phyloP scores from a whole-genome alignment of 1,140 invertebrate species.

The Trichonephila clavipes region DNA sequence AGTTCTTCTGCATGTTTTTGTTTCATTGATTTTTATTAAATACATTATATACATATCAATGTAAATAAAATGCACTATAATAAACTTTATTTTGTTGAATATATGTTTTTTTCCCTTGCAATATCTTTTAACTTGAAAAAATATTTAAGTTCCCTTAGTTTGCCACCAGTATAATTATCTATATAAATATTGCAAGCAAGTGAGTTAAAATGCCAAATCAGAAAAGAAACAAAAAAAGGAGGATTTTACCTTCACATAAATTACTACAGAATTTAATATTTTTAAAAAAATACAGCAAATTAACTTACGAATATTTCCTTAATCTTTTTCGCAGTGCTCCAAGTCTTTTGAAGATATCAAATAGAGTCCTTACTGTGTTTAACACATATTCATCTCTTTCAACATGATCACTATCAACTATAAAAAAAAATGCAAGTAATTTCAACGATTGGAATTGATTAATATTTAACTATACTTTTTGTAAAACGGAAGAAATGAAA shows the following conservation, averaged over 20 bases:
- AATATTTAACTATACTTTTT: too few relatives aligned
- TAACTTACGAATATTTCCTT: slow-evolving; percentile 54
- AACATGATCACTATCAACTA: slow-evolving; percentile 60
- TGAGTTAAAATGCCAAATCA: background rate
- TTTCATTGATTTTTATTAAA: too few relatives aligned
- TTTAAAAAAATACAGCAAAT: background rate
- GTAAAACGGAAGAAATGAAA: too few relatives aligned
- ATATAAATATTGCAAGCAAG: background rate
- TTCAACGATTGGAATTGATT: too few relatives aligned
- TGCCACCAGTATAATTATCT: background rate
- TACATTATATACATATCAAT: too few relatives aligned
- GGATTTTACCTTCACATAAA: background rate
- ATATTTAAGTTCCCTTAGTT: too few relatives aligned
- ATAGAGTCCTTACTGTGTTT: slow-evolving; percentile 54
- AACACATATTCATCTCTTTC: slow-evolving; percentile 60
- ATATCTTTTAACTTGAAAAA: too few relatives aligned
- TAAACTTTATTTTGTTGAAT: too few relatives aligned
- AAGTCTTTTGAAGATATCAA: slow-evolving; percentile 66
- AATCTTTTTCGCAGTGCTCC: slow-evolving; percentile 49
- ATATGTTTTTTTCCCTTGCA: too few relatives aligned
- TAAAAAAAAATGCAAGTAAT: background rate
- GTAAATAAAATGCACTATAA: too few relatives aligned
- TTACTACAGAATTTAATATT: background rate
- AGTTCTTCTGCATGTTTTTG: too few relatives aligned
- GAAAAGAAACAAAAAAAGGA: background rate